A percentile compares a stretch with the other conserved stretches of the same genome.
Conservation (phyloP, 2,113 vertebrate species). For the Spheniscus mendiculus region DNA sequence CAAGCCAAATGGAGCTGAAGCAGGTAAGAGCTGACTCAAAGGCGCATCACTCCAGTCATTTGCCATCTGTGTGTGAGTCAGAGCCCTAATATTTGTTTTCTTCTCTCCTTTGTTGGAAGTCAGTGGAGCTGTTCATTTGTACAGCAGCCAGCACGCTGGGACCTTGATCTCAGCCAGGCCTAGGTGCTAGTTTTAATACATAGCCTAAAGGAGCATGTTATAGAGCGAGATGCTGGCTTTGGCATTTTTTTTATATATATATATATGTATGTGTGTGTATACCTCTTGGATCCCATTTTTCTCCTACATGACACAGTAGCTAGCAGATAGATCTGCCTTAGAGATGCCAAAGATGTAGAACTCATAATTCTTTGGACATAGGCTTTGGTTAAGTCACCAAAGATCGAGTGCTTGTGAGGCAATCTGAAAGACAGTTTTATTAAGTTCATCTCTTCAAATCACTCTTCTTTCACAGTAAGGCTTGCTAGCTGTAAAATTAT, state of each 20-base stretch:
- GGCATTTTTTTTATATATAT: neutral
- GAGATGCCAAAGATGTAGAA: neutral
- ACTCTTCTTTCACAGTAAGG: neutral
- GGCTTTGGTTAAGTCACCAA: neutral
- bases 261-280: rapidly evolving
- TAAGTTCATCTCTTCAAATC: slow-evolving; percentile 12
- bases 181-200: neutral
- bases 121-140: slow-evolving; percentile 14
- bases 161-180: neutral
- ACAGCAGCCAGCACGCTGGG: neutral
- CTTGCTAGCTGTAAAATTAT: slow-evolving; percentile 10
- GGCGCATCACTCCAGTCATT: neutral
- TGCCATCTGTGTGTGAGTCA: slow-evolving; percentile 30
- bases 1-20: neutral
- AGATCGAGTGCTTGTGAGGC: neutral
- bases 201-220: neutral
- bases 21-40: slow-evolving; percentile 44
- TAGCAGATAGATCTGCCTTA: neutral
- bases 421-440: neutral
- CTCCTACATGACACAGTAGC: neutral
- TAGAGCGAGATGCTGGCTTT: neutral
- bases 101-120: neutral
- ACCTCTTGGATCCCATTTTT: neutral
- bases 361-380: neutral
- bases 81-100: slow-evolving; percentile 34